phyloP scores from a whole-genome alignment of 2,888 invertebrate species.

The Scaptodrosophila latifasciaeformis region DNA sequence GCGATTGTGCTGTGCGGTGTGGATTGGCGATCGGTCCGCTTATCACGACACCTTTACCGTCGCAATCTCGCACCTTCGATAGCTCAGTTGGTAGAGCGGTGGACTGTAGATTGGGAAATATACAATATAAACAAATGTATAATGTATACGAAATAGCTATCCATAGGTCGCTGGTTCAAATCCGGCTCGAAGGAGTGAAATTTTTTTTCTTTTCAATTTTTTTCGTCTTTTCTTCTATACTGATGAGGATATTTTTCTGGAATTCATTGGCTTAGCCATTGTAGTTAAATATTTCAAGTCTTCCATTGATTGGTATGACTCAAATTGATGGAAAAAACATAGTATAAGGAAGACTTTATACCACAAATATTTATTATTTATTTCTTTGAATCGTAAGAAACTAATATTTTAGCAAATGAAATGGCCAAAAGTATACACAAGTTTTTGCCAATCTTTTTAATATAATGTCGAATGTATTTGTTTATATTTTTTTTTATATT shows the following conservation, averaged over 20 bases:
- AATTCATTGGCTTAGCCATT: too few species aligned
- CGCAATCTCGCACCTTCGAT: constrained; percentile 36
- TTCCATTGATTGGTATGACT: too few species aligned
- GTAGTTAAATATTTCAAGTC: too few species aligned
- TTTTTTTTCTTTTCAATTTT: constrained; percentile 14
- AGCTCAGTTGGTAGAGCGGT: constrained; percentile 56
- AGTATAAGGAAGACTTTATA: too few species aligned
- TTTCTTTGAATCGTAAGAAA: too few species aligned
- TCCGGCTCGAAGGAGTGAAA: constrained; percentile 45
- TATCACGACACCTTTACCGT: not conserved
- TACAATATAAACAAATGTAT: not conserved
- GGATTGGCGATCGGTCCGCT: not conserved
- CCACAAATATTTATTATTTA: too few species aligned
- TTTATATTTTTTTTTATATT: too few species aligned
- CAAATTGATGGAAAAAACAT: too few species aligned
- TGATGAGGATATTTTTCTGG: not conserved
- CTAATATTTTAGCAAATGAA: too few species aligned
- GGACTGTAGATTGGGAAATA: constrained; percentile 36
- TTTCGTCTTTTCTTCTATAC: not conserved
- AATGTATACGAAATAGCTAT: constrained; percentile 21
- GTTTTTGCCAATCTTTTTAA: constrained; percentile 27
- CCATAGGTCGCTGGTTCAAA: constrained; percentile 55
- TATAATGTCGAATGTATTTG: too few species aligned
- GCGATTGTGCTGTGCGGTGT: not conserved
- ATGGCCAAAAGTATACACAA: too few species aligned